Evolutionary conservation across 2,113 vertebrate species (phyloP).

Genomic region (Anthoscopus minutus): DNA sequence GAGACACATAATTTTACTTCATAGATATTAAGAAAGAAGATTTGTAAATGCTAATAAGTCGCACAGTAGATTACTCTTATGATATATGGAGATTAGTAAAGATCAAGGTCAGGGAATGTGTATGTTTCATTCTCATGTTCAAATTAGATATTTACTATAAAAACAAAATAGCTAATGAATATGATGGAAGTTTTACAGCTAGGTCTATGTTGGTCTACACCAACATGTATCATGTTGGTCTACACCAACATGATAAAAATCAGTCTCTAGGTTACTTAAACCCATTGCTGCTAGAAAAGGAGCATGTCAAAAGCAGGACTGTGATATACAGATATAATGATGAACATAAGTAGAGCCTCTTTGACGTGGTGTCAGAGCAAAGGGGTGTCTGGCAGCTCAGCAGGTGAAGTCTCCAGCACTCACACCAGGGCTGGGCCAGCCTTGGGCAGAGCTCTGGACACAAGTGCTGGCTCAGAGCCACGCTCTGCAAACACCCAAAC

Average conservation of each 20-base stretch:
- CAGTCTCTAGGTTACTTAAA: background rate
- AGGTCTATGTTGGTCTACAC: background rate
- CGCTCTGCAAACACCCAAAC: too few relatives aligned
- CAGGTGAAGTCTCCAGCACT: too few relatives aligned
- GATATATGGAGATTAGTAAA: background rate
- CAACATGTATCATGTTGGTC: too few relatives aligned
- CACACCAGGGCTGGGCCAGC: too few relatives aligned
- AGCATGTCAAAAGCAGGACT: background rate
- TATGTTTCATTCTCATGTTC: background rate
- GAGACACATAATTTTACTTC: background rate
- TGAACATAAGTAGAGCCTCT: background rate
- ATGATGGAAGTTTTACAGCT: background rate
- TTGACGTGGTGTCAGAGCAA: too few relatives aligned
- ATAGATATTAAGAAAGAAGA: background rate
- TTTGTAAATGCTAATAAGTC: background rate
- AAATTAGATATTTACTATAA: background rate
- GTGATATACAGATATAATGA: background rate
- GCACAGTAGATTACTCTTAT: background rate
- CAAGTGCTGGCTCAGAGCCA: too few relatives aligned
- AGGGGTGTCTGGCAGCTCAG: too few relatives aligned
- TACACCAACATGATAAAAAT: background rate
- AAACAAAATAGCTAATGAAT: background rate
- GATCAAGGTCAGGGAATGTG: background rate
- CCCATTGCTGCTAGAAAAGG: background rate
- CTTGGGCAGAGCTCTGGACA: too few relatives aligned